Evolutionary conservation across 2,888 invertebrate genomes (phyloP), one percentile per base, ranked within the genome.

Genomic region (Heliconius sara): DNA sequence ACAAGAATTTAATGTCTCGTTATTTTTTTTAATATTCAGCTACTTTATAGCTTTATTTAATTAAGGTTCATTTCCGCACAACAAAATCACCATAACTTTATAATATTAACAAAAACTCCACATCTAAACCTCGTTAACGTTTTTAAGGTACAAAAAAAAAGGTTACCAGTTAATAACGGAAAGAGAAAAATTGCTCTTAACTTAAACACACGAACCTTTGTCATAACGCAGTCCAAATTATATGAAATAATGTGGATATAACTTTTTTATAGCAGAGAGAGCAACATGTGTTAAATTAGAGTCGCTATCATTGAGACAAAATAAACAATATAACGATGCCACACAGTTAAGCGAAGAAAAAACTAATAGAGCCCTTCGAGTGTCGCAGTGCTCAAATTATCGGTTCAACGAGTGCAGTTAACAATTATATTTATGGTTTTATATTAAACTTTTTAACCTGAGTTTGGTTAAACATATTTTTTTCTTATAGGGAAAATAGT

Each of bases 211-310:
- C 91, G 91, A 89, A 91, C 89, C 91, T 92, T 91, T 91, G 89
- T 92, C 92, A 91, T 92, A 93, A 92, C 91, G 87, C 87, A 87
- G 84, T 89, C 92, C 91, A 94, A 94, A 94, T 94, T 95, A 93
- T 93, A 88, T 91, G 90, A 91, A 93, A 94, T 93, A 90, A 91
- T 93, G 91, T 94, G 91, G 92, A 91, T 92, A 93, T 91, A 90
- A 91, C 91, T 93, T 93, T 39, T 94, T 93, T 93, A 91, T 88
- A 84, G 85, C 85, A 52, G 87, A 84, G 83, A 89, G 89, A 91
- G 87, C 90, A 89, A 90, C 95, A 95, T 94, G 92, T 94, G 95
- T 93, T 94, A 93, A 94, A 94, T 95, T 94, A 89, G 90, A 89
- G 91, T 88, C 90, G 90, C 91, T 91, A 90, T 90, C 88, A 89